Evolutionary conservation across 1,140 invertebrate genomes (phyloP).

Genomic region (Amyelois transitella): DNA sequence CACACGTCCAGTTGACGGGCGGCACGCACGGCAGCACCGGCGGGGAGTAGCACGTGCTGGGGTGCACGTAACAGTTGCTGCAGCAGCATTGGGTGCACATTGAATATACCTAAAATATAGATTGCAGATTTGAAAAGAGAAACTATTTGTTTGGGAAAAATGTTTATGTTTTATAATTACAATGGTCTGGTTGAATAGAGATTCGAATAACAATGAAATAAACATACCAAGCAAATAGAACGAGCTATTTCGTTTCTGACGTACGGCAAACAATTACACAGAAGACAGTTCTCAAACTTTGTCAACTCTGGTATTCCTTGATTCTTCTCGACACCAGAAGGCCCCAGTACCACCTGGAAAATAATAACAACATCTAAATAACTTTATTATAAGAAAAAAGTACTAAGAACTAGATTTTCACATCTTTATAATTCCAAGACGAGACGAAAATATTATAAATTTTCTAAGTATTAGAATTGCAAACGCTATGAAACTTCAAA

Average conservation of each 20-base stretch:
- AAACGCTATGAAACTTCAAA: no score
- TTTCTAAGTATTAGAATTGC: no score
- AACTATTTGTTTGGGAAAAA: no score
- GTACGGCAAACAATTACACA: slow-evolving; percentile 66
- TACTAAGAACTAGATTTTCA: no score
- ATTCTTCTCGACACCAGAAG: slow-evolving; percentile 72
- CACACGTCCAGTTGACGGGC: slow-evolving; percentile 51
- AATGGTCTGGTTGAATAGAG: background rate
- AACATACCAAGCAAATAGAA: slow-evolving; percentile 65
- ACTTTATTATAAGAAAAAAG: no score
- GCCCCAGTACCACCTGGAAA: slow-evolving; percentile 46
- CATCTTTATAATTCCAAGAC: no score
- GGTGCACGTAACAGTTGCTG: slow-evolving; percentile 32
- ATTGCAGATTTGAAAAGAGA: background rate
- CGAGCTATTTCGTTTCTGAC: slow-evolving; percentile 71
- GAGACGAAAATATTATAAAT: background rate
- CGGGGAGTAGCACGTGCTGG: slow-evolving; percentile 36
- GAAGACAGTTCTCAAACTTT: slow-evolving; percentile 73
- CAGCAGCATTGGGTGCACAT: slow-evolving; percentile 51
- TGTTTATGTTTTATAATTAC: no score
- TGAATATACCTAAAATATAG: slow-evolving; percentile 41
- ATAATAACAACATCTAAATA: no score
- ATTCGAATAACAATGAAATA: background rate
- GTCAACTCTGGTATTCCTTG: slow-evolving; percentile 74
- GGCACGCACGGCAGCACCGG: slow-evolving; percentile 45